Percentiles rank a stretch among this genome's conserved stretches.
Conservation (phyloP, 2,888 invertebrate species). For the Ypsolopha scabrella region DNA sequence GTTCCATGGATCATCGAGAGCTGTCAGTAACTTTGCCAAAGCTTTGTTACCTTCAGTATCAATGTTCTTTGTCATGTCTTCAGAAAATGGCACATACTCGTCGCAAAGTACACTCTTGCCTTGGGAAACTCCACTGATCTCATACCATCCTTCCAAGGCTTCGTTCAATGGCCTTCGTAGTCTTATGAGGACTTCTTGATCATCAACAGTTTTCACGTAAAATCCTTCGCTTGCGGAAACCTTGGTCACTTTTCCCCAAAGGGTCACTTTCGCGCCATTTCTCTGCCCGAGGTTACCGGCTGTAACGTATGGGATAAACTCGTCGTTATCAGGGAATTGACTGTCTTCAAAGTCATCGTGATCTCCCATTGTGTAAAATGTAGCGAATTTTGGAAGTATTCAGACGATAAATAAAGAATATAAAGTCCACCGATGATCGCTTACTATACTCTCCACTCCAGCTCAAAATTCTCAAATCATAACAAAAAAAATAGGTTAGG, state of each 20-base stretch:
- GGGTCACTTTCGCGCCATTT: constrained; percentile 56
- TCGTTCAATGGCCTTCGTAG: constrained; percentile 47
- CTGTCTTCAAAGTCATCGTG: constrained; percentile 58
- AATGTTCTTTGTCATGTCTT: constrained; percentile 46
- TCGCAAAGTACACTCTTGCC: constrained; percentile 56
- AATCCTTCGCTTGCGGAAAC: constrained; percentile 57
- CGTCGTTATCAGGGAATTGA: constrained; percentile 60
- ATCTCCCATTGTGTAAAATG: constrained; percentile 37
- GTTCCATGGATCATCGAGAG: constrained; percentile 62
- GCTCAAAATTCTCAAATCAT: too few species aligned
- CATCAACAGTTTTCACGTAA: constrained; percentile 56
- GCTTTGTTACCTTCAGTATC: constrained; percentile 56
- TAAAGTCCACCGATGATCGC: too few species aligned
- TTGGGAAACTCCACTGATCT: constrained; percentile 55
- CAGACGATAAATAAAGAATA: too few species aligned
- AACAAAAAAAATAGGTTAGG: too few species aligned
- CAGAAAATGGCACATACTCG: constrained; percentile 49
- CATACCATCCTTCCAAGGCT: constrained; percentile 61
- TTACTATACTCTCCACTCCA: too few species aligned
- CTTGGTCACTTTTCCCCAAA: constrained; percentile 62
- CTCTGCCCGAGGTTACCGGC: constrained; percentile 52
- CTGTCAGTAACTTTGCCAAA: constrained; percentile 43
- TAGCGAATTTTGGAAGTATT: not conserved
- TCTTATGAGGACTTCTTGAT: constrained; percentile 52
- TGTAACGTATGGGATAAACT: constrained; percentile 57